Conservation (phyloP, 1,140 invertebrate species). For the Penaeus indicus region DNA sequence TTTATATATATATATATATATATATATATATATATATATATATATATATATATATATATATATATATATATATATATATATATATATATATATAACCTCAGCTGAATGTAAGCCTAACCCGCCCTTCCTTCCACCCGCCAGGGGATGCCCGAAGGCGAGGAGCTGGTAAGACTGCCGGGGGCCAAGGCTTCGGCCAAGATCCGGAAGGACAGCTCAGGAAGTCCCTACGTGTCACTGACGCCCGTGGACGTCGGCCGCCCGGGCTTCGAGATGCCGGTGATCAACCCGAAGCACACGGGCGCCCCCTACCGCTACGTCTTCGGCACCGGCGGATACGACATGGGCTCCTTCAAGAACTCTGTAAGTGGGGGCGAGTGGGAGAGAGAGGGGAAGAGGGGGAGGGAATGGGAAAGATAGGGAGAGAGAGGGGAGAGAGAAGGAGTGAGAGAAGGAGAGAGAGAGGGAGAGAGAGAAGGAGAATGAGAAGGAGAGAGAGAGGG, state of each 20-base stretch:
- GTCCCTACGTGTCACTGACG: constrained; percentile 16
- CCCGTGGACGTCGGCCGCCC: constrained; percentile 31
- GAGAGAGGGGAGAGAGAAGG: too few species aligned
- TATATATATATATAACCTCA: too few species aligned
- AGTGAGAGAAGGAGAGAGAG: background rate
- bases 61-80: too few species aligned
- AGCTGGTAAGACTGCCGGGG: constrained; percentile 31
- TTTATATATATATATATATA: too few species aligned
- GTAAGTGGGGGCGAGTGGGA: constrained; percentile 16
- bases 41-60: too few species aligned
- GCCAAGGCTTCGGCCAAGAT: constrained; percentile 41
- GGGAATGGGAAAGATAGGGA: background rate
- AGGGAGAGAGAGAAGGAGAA: background rate
- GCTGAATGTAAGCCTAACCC: background rate
- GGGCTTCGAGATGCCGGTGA: constrained; percentile 52
- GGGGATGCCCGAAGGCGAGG: constrained; percentile 34
- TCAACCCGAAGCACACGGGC: constrained; percentile 37
- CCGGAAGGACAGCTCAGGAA: background rate
- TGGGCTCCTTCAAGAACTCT: constrained; percentile 43
- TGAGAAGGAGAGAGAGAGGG: too few species aligned
- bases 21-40: too few species aligned
- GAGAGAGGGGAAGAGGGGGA: background rate
- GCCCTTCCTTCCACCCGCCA: background rate
- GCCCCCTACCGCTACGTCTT: constrained; percentile 54
- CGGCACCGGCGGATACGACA: constrained; percentile 53